phyloP scores from a whole-genome alignment of 2,113 vertebrate species.

The Anser cygnoides region DNA sequence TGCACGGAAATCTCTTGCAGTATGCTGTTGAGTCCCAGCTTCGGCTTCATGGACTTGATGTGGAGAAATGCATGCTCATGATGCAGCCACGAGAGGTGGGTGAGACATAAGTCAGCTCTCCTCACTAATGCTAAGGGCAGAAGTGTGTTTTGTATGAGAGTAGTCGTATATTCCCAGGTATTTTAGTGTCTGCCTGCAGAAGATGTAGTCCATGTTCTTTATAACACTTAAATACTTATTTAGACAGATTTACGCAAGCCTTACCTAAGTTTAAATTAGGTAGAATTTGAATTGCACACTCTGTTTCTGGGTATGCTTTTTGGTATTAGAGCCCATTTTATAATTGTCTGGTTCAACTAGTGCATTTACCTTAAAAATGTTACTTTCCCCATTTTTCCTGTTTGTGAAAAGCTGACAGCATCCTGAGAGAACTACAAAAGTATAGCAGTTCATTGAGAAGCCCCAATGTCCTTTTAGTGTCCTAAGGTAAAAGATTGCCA shows the following conservation, averaged over 20 bases:
- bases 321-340: background rate
- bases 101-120: background rate
- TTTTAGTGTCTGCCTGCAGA: background rate
- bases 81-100: constrained; percentile 85
- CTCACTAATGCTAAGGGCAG: background rate
- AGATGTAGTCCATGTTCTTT: background rate
- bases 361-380: background rate
- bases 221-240: background rate
- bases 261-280: background rate
- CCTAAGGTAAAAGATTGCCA: background rate
- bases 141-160: background rate
- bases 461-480: background rate
- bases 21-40: constrained; percentile 93
- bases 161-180: background rate
- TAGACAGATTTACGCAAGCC: background rate
- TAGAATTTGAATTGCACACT: accelerated
- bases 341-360: background rate
- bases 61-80: constrained; percentile 82
- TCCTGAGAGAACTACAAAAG: background rate
- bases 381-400: background rate
- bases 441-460: background rate
- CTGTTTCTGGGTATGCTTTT: accelerated
- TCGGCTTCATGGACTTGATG: constrained; percentile 81
- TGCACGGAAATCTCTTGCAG: constrained; percentile 73
- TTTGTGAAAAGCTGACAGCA: background rate